Evolutionary conservation across 1,140 invertebrate genomes (phyloP).

Genomic region (Meloidogyne hapla): DNA sequence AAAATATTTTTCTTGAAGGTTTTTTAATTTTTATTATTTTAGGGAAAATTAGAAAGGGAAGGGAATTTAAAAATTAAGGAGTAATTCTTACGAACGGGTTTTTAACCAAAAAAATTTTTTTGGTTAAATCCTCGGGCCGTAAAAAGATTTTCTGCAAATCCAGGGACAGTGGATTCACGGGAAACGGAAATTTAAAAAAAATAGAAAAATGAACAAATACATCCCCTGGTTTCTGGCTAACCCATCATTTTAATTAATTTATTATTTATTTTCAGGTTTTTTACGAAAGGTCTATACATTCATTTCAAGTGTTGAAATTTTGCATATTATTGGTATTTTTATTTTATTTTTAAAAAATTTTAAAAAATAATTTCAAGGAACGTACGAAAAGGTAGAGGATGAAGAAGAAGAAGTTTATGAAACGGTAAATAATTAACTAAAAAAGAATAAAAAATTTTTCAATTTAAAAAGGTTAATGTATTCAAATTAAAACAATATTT

Average conservation of each 20-base stretch:
- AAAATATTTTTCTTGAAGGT: slow-evolving; percentile 99
- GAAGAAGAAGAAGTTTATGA: slow-evolving; percentile 99
- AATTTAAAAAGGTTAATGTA: slow-evolving; percentile 74
- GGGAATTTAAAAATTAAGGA: too few relatives aligned
- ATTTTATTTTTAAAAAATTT: slow-evolving; percentile 11
- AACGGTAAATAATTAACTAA: slow-evolving; percentile 74
- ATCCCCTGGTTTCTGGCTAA: too few relatives aligned
- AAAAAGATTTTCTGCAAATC: too few relatives aligned
- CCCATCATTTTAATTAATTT: too few relatives aligned
- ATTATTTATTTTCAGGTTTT: slow-evolving; percentile 69
- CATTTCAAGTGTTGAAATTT: slow-evolving; percentile 91
- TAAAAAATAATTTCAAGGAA: slow-evolving; percentile 71
- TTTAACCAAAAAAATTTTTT: too few relatives aligned
- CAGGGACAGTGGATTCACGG: too few relatives aligned
- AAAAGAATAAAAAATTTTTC: background rate
- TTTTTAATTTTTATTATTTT: background rate
- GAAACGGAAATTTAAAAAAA: too few relatives aligned
- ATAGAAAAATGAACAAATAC: too few relatives aligned
- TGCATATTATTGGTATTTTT: slow-evolving; percentile 86
- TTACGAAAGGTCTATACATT: slow-evolving; percentile 99
- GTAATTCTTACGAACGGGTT: background rate
- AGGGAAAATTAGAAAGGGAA: background rate
- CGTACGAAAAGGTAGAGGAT: slow-evolving; percentile 93
- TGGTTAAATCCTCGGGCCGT: too few relatives aligned
- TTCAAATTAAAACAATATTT: slow-evolving; percentile 94